phyloP scores from a whole-genome alignment of 2,888 invertebrate species.

The Leucozona laternaria region DNA sequence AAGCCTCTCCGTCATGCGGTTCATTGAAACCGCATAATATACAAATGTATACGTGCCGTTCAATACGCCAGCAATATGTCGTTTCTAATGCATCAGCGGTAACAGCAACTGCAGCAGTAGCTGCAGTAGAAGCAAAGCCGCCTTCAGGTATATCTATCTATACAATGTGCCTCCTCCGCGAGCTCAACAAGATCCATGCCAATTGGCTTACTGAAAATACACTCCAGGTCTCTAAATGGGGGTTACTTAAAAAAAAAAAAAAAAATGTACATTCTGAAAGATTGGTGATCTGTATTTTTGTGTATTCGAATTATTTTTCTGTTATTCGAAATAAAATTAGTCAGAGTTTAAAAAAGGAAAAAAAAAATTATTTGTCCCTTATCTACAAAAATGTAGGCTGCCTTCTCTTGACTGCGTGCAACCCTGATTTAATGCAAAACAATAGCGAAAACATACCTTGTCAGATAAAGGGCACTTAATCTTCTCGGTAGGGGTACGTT shows the following conservation, averaged over 20 bases:
- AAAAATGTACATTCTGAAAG: too few species aligned
- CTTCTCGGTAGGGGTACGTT: too few species aligned
- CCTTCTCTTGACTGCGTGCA: too few species aligned
- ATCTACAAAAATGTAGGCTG: too few species aligned
- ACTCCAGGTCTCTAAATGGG: not conserved
- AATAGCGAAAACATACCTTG: too few species aligned
- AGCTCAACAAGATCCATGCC: conserved; percentile 17
- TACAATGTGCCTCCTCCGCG: conserved; percentile 30
- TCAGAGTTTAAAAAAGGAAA: too few species aligned
- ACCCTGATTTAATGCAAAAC: too few species aligned
- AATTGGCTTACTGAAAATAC: conserved; percentile 2
- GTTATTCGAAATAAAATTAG: too few species aligned
- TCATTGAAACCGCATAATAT: conserved; percentile 59
- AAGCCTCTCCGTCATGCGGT: conserved; percentile 59
- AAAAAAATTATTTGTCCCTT: too few species aligned
- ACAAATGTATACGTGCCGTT: conserved; percentile 30
- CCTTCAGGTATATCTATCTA: conserved; percentile 18
- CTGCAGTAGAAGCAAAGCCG: conserved; percentile 15
- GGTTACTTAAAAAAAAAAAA: too few species aligned
- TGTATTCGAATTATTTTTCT: too few species aligned
- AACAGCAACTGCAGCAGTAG: not conserved
- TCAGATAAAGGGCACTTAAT: too few species aligned
- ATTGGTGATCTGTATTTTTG: not conserved
- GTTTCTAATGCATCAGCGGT: conserved; percentile 37
- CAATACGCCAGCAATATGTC: conserved; percentile 36